A percentile compares a stretch with the other conserved stretches of the same genome.
Conservation (phyloP, 2,797 vertebrate species). For the Pipistrellus pygmaeus region DNA sequence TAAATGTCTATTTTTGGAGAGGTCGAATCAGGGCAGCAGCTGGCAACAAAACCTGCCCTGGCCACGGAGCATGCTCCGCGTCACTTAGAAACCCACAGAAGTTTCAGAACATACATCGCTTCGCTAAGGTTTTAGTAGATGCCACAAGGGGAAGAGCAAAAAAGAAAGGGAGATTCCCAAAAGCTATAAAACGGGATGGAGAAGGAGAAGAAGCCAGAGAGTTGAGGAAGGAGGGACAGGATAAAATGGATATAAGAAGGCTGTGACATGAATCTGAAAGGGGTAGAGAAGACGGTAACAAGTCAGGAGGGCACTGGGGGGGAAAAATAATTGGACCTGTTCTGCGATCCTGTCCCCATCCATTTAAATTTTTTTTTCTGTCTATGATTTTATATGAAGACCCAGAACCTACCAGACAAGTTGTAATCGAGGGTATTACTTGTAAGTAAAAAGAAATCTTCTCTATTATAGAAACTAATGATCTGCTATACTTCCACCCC, state of each 20-base stretch:
- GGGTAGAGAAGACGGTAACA: conserved; percentile 15
- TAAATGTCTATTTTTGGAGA: conserved; percentile 77
- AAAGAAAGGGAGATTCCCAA: background rate
- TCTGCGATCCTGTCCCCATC: background rate
- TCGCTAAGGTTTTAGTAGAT: conserved; percentile 41
- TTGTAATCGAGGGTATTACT: background rate
- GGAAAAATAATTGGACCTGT: background rate
- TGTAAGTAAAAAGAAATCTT: background rate
- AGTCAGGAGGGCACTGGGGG: background rate
- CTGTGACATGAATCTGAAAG: background rate
- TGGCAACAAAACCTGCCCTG: conserved; percentile 42
- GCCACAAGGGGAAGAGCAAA: background rate
- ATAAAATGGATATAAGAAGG: background rate
- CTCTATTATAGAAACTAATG: background rate
- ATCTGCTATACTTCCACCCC: background rate
- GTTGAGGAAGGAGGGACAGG: background rate
- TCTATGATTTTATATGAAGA: conserved; percentile 2
- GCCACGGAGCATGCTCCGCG: conserved; percentile 80
- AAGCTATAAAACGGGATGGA: background rate
- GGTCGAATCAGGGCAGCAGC: conserved; percentile 72
- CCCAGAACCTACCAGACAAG: background rate
- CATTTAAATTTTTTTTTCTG: background rate
- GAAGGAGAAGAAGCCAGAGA: background rate
- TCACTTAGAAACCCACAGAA: conserved; percentile 64
- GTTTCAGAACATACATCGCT: conserved; percentile 66